These are phyloP conservation scores for Phenganax subtilis DNA, from an alignment of 92 coral and sea anemone genomes.

Conservation along the genomic window DNA sequence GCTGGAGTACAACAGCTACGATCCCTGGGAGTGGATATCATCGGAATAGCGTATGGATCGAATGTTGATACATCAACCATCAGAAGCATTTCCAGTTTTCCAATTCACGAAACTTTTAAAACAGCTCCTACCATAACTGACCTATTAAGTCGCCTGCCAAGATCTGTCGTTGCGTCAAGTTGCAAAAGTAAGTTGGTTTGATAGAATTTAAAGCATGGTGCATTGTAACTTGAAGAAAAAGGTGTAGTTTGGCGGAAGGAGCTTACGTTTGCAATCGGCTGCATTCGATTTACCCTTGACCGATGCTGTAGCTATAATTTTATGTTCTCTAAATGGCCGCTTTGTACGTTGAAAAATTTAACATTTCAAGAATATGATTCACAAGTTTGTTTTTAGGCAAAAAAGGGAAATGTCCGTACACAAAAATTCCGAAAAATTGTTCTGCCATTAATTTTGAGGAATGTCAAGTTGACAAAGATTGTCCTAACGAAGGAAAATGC, in stretches of 20 bases:
- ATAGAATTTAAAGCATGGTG: neutral
- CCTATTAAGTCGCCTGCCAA: constrained; percentile 31
- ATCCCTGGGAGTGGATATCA: constrained; percentile 33
- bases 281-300: too few relatives aligned
- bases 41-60: constrained; percentile 34
- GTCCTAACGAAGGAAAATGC: constrained; percentile 48
- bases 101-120: constrained; percentile 14
- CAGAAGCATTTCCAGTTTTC: constrained; percentile 24
- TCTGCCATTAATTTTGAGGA: constrained; percentile 43
- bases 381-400: constrained; percentile 26
- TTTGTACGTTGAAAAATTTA: too few relatives aligned
- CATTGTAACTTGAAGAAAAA: neutral
- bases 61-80: constrained; percentile 8
- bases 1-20: constrained; percentile 8
- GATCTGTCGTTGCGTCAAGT: constrained; percentile 27
- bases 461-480: constrained; percentile 44
- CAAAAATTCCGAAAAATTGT: constrained; percentile 46
- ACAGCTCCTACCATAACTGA: constrained; percentile 27
- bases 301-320: neutral
- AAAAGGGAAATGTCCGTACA: constrained; percentile 52
- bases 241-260: too few relatives aligned
- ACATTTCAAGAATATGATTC: neutral
- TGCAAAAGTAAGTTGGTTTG: constrained; percentile 17
- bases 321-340: neutral
- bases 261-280: too few relatives aligned